phyloP scores from a whole-genome alignment of 2,113 vertebrate species.

The Ornithorhynchus anatinus region DNA sequence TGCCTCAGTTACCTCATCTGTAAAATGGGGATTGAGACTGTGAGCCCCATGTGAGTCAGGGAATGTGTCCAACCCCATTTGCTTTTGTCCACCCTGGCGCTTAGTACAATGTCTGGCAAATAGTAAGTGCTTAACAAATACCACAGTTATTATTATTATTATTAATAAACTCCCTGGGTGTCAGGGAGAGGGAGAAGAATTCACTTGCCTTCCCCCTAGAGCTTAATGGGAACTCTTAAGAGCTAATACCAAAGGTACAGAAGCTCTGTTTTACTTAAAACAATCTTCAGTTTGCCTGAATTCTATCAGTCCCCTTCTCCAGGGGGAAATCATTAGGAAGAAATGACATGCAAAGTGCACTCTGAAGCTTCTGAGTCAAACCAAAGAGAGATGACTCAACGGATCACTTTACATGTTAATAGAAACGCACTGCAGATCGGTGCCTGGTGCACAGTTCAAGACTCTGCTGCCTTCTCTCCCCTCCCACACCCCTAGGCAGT shows the following conservation, averaged over 20 bases:
- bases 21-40: no score
- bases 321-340: slow-evolving; percentile 74
- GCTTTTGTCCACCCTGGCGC: no score
- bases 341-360: slow-evolving; percentile 66
- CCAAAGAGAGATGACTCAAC: slow-evolving; percentile 70
- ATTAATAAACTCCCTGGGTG: background rate
- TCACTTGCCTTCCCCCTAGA: background rate
- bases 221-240: slow-evolving; percentile 42
- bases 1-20: no score
- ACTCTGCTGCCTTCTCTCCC: background rate
- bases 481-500: slow-evolving; percentile 59
- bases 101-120: no score
- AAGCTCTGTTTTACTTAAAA: slow-evolving; percentile 59
- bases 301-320: slow-evolving; percentile 72
- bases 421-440: slow-evolving; percentile 65
- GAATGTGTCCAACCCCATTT: no score
- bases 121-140: no score
- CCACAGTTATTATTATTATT: no score
- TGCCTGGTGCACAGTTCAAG: slow-evolving; percentile 59
- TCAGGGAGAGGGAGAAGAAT: background rate
- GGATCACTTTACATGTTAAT: slow-evolving; percentile 69
- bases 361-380: slow-evolving; percentile 64
- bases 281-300: slow-evolving; percentile 63
- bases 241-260: slow-evolving; percentile 57
- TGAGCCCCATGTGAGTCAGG: no score